Evolutionary conservation across 2,888 invertebrate genomes (phyloP), one percentile per base, ranked within the genome.

Genomic region (Xanthia togata): DNA sequence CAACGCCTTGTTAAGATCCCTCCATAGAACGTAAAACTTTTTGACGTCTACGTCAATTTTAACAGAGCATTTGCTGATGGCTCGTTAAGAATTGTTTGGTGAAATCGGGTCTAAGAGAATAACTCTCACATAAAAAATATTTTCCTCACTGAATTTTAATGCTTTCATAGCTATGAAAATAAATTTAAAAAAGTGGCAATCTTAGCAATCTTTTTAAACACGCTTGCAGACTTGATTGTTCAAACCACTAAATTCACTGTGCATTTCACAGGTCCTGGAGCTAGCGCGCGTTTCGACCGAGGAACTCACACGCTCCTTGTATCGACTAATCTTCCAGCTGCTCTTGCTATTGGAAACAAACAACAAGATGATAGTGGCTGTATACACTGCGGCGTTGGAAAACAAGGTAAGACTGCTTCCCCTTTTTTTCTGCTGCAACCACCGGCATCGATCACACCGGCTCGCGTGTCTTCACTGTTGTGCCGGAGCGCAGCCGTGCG

Each of bases 301-400:
- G 90, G 99, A 99, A 90, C 96, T 99, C 72, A 99, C 98, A 23
- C 98, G 98, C 84, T 97, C 98, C 73, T 97, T 99, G 38, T 99
- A 99, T 95, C 99, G 99, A 93, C 97, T 99, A 23, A 94, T 96
- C 67, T 99, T 99, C 94, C 99, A 99, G 93, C 96, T 99, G 76
- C 96, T 99, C 60, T 96, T 99, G 76, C 96, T 99, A 41, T 97
- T 99, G 76, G 99, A 99, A 93, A 98, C 98, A 14, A 98, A 98
- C 87, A 98, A 98, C 93, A 98, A 98, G 93, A 98, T 98, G 97
- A 97, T 98, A 59, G 97, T 97, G 0, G 98, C 98, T 0, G 95
- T 96, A 0, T 96, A 96, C 89, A 94, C 95, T 79, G 96, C 96
- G 0, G 96, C 96, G 0, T 91, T 97, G 0, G 95, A 96, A 38